These are phyloP conservation scores for Brachionus paranguensis DNA, from an alignment of 1,140 invertebrate species.

Conservation along the genomic window DNA sequence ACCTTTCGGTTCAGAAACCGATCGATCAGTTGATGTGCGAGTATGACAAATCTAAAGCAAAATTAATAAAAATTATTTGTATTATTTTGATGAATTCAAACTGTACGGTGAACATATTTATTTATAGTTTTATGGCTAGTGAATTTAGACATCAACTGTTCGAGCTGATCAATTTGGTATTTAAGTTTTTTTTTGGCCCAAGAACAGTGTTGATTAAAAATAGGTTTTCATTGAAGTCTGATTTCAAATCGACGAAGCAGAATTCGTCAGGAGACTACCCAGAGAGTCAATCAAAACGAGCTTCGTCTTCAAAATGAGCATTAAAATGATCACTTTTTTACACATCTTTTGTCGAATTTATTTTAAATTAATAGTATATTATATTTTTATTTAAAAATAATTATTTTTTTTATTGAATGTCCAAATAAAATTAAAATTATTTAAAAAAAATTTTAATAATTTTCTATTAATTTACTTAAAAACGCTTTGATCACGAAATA, in stretches of 20 bases:
- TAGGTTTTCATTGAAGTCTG: background rate
- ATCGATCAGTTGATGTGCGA: background rate
- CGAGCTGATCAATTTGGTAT: background rate
- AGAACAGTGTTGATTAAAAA: background rate
- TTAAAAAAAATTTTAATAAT: background rate
- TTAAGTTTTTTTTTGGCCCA: background rate
- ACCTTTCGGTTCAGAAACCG: background rate
- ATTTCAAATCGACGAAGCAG: background rate
- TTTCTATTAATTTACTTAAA: background rate
- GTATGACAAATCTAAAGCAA: background rate
- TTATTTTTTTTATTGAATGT: background rate
- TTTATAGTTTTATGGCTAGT: conserved; percentile 35
- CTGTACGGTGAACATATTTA: conserved; percentile 34
- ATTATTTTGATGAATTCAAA: conserved; percentile 40
- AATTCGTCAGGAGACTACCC: background rate
- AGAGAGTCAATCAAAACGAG: conserved; percentile 10
- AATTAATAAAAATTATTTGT: conserved; percentile 36
- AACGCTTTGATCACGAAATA: background rate
- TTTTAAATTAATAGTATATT: background rate
- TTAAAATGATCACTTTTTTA: background rate
- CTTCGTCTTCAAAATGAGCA: conserved; percentile 3
- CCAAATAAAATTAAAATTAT: background rate
- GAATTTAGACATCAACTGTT: conserved; percentile 38
- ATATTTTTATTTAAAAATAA: background rate
- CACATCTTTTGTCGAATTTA: background rate